A percentile compares a stretch with the other conserved stretches of the same genome.
These are phyloP conservation scores for Drosophila mayri DNA, from an alignment of 1,140 invertebrate species.

Conservation along the genomic window DNA sequence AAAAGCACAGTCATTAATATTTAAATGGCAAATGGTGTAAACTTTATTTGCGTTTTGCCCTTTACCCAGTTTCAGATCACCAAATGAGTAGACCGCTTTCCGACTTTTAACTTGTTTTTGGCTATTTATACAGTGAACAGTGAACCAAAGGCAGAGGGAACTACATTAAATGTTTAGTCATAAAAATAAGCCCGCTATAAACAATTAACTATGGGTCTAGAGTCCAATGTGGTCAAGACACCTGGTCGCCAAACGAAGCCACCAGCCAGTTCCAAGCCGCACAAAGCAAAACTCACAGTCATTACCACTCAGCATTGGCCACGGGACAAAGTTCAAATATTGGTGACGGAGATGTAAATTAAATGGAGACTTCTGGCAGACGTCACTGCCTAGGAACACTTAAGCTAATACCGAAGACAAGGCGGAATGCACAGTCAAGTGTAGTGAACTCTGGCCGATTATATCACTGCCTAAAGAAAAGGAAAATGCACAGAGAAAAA, in stretches of 20 bases:
- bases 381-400: slow-evolving; percentile 50
- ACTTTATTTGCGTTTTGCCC: slow-evolving; percentile 60
- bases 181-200: slow-evolving; percentile 25
- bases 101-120: slow-evolving; percentile 5
- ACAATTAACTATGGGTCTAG: slow-evolving; percentile 53
- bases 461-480: slow-evolving; percentile 14
- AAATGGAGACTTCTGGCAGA: slow-evolving; percentile 26
- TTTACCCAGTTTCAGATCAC: slow-evolving; percentile 66
- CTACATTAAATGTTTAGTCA: slow-evolving; percentile 14
- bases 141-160: slow-evolving; percentile 3
- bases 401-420: slow-evolving; percentile 24
- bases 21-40: slow-evolving; percentile 42
- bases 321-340: slow-evolving; percentile 42
- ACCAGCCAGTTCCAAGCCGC: slow-evolving; percentile 10
- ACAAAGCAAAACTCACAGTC: slow-evolving; percentile 48
- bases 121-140: slow-evolving; percentile 3
- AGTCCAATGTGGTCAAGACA: slow-evolving; percentile 59
- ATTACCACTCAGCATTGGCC: slow-evolving; percentile 39
- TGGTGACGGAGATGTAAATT: slow-evolving; percentile 22
- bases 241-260: slow-evolving; percentile 41
- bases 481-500: not conserved
- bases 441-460: slow-evolving; percentile 59
- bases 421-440: slow-evolving; percentile 65
- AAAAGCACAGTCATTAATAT: slow-evolving; percentile 20
- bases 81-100: slow-evolving; percentile 45